phyloP scores from a whole-genome alignment of 2,797 vertebrate genomes.

The Ciconia nigra region DNA sequence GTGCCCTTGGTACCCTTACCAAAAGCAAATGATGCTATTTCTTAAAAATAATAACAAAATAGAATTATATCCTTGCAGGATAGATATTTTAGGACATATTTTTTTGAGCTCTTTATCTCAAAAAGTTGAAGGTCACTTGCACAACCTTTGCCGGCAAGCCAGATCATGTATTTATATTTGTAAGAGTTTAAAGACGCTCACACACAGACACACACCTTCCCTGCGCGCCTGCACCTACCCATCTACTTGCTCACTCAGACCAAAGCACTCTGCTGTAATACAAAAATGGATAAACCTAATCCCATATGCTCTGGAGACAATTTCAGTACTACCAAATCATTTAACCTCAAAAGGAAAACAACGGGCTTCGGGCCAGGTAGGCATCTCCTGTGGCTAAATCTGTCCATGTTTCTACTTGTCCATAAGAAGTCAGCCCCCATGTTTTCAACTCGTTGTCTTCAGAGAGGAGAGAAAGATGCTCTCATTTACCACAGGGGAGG shows the following conservation, averaged over 20 bases:
- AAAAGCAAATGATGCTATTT: neutral
- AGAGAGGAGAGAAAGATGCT: neutral
- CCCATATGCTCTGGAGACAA: neutral
- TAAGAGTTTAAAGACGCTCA: neutral
- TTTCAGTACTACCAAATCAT: neutral
- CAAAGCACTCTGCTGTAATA: neutral
- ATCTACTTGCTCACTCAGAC: neutral
- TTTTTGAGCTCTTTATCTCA: neutral
- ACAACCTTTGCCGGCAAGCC: neutral
- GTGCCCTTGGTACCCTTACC: neutral
- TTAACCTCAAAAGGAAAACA: neutral
- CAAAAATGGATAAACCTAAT: neutral
- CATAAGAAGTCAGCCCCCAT: neutral
- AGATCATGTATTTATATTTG: neutral
- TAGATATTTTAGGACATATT: neutral
- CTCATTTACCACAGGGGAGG: neutral
- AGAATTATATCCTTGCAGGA: neutral
- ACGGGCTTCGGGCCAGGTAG: neutral
- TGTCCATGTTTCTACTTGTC: neutral
- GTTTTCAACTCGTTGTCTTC: neutral
- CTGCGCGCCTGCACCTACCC: neutral
- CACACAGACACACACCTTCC: neutral
- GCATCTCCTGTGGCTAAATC: neutral
- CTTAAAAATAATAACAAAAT: neutral
- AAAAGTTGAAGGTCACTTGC: neutral